These are phyloP conservation scores for Drosophila kepulauana DNA, from an alignment of 1,140 invertebrate genomes.

Conservation along the genomic window DNA sequence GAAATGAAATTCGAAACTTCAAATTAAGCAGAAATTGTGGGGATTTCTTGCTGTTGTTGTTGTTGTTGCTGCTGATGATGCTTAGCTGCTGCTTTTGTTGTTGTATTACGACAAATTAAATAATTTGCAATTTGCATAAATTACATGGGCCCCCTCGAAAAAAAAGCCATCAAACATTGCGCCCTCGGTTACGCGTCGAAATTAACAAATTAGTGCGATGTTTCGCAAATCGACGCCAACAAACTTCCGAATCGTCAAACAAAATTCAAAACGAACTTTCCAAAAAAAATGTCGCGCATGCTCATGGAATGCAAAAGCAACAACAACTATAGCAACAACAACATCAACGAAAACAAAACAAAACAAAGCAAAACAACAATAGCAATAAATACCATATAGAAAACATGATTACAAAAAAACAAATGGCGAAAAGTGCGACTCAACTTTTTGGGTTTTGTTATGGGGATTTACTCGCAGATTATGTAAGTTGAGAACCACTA, in stretches of 20 bases:
- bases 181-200: constrained; percentile 73
- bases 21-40: constrained; percentile 40
- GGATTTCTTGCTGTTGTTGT: constrained; percentile 19
- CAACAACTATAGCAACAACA: constrained; percentile 7
- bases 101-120: constrained; percentile 55
- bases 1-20: constrained; percentile 40
- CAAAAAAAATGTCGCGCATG: constrained; percentile 72
- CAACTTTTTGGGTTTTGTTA: constrained; percentile 13
- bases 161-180: constrained; percentile 69
- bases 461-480: constrained; percentile 25
- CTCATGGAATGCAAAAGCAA: constrained; percentile 60
- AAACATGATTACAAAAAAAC: constrained; percentile 8
- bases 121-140: constrained; percentile 77
- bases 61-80: constrained; percentile 9
- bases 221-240: constrained; percentile 71
- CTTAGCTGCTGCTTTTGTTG: constrained; percentile 18
- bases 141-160: constrained; percentile 31
- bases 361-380: constrained; percentile 14
- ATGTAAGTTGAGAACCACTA: constrained; percentile 53
- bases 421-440: constrained; percentile 30
- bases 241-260: constrained; percentile 70
- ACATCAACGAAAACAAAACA: neutral
- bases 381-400: neutral
- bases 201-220: constrained; percentile 82
- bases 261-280: constrained; percentile 61